Evolutionary conservation across 2,797 vertebrate species (phyloP).

Genomic region (Anomalospiza imberbis): DNA sequence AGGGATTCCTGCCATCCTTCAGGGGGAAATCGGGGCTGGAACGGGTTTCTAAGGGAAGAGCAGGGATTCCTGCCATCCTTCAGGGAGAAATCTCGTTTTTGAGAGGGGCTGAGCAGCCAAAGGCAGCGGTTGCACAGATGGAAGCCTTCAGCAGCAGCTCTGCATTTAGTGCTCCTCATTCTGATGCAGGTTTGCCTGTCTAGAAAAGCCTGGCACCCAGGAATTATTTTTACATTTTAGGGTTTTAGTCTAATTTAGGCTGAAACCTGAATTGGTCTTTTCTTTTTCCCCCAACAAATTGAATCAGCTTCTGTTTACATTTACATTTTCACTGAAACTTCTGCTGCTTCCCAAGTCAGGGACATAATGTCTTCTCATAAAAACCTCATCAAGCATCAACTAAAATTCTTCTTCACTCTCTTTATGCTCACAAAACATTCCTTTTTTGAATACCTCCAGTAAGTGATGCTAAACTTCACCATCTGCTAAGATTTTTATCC

Average conservation of each 20-base stretch:
- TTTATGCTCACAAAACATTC: not conserved
- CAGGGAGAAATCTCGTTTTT: fast-evolving
- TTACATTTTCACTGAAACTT: not conserved
- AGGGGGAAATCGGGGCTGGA: not conserved
- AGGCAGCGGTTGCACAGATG: fast-evolving
- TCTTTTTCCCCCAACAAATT: not conserved
- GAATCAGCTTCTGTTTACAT: not conserved
- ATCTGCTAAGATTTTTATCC: not conserved
- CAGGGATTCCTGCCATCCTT: fast-evolving
- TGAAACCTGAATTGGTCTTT: not conserved
- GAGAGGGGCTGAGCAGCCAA: not conserved
- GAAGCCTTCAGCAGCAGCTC: no score
- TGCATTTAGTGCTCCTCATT: not conserved
- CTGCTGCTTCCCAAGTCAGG: not conserved
- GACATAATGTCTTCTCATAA: not conserved
- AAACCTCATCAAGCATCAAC: not conserved
- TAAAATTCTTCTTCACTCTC: not conserved
- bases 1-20: fast-evolving
- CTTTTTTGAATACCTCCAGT: not conserved
- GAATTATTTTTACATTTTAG: not conserved
- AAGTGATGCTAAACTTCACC: not conserved
- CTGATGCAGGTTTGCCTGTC: not conserved
- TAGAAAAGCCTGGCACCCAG: not conserved
- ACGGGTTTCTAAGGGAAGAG: not conserved
- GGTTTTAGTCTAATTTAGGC: not conserved